Evolutionary conservation across 2,888 invertebrate species (phyloP), one percentile per base, ranked within the genome.

Genomic region (Leptopilina drosophilae): DNA sequence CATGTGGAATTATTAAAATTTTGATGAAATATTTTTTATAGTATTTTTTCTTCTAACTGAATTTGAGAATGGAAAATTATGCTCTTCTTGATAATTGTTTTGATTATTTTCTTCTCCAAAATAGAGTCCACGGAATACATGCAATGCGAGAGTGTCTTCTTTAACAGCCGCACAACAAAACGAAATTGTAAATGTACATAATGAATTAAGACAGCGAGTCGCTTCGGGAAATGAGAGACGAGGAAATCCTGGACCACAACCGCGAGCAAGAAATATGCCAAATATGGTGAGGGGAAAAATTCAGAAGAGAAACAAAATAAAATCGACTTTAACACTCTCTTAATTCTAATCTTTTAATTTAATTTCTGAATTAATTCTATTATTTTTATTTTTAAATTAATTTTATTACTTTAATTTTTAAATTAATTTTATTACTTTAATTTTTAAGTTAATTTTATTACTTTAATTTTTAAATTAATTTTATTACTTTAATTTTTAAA

Each of bases 161-260:
- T 20, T 75, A 5, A 75, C 59, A 6, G 11, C 33, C 59, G 14
- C 5, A 26, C 56, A 75, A 75, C 20, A 40, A 53, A 56, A 53
- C n/a, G 40, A 53, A 53, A 15, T 75, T 56, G 83, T 92, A n/a
- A 90, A 91, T 81, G 87, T 87, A 5, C 92, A 92, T 81, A 92
- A 92, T 83, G 87, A 89, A 6, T 79, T 91, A 12, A 87, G 92
- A 67, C 87, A 85, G 81, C 78, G 79, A 64, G 89, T 92, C 49
- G 92, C 92, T 1, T 69, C 80, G 26, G 92, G 92, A 5, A 33
- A 78, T 8, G 92, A 92, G 82, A 53, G 2, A 0, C 82, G 88
- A 73, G 92, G 92, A 8, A 79, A 82, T 2, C 89, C 89, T 7
- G 92, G 92, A 4, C 90, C 91, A 0, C 92, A 92, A 83, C 90